A percentile compares a stretch with the other conserved stretches of the same genome.
Evolutionary conservation across 2,113 vertebrate species (phyloP).

Genomic region (Ginglymostoma cirratum): DNA sequence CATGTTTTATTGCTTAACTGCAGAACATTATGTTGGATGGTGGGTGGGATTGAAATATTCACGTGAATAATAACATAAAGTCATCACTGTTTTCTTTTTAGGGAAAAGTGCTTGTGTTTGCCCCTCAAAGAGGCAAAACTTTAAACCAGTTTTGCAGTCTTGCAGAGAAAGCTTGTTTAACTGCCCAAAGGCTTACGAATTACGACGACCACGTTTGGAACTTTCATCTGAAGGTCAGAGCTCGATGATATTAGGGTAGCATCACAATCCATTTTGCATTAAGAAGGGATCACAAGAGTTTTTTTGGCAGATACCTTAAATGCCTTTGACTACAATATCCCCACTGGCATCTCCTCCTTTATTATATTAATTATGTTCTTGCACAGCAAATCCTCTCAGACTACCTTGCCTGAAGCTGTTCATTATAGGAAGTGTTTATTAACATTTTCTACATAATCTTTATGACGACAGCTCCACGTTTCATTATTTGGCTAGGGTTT

Average conservation of each 20-base stretch:
- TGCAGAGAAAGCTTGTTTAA: slow-evolving; percentile 80
- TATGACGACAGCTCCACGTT: neutral
- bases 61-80: neutral
- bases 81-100: slow-evolving; percentile 50
- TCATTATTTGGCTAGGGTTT: neutral
- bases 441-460: slow-evolving; percentile 28
- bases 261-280: slow-evolving; percentile 69
- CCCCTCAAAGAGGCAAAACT: slow-evolving; percentile 83
- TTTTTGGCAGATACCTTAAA: slow-evolving; percentile 51
- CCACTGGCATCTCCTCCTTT: slow-evolving; percentile 33
- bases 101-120: slow-evolving; percentile 87
- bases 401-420: slow-evolving; percentile 29
- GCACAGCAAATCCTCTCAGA: slow-evolving; percentile 34
- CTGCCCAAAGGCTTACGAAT: slow-evolving; percentile 80
- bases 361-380: slow-evolving; percentile 35
- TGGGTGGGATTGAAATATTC: neutral
- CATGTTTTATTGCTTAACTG: neutral
- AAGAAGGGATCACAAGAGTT: slow-evolving; percentile 69
- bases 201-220: slow-evolving; percentile 91
- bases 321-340: slow-evolving; percentile 26
- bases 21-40: neutral
- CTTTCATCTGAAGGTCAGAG: slow-evolving; percentile 88
- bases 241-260: slow-evolving; percentile 68
- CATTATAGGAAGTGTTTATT: slow-evolving; percentile 32
- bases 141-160: slow-evolving; percentile 83